Conservation (phyloP, 2,797 vertebrate genomes). For the Hemitrygon akajei region DNA sequence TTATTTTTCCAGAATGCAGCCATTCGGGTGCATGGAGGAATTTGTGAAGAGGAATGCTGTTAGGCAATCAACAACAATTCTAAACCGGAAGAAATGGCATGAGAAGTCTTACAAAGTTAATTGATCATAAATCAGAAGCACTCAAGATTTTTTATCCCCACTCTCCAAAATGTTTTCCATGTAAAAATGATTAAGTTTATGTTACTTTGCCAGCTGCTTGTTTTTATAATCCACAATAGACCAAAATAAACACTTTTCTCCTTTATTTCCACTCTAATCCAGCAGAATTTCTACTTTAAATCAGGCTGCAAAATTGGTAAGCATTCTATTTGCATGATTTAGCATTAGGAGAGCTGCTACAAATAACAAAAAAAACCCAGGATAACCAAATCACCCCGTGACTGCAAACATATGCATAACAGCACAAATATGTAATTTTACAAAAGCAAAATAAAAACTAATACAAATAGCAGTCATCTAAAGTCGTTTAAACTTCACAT, state of each 20-base stretch:
- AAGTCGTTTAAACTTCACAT: conserved; percentile 62
- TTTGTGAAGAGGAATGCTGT: not conserved
- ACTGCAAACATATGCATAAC: conserved; percentile 23
- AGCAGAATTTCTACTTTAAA: conserved; percentile 61
- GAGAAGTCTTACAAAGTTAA: not conserved
- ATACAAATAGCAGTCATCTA: conserved; percentile 68
- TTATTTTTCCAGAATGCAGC: not conserved
- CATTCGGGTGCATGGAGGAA: not conserved
- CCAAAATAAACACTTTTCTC: conserved; percentile 15
- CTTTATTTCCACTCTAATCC: conserved; percentile 45
- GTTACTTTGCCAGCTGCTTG: not conserved
- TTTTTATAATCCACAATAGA: conserved; percentile 19
- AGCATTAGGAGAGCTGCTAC: conserved; percentile 62
- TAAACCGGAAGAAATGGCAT: not conserved
- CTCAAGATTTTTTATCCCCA: not conserved
- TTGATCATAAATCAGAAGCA: not conserved
- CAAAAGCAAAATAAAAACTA: conserved; percentile 52
- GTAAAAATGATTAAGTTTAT: not conserved
- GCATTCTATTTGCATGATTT: conserved; percentile 59
- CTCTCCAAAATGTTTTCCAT: not conserved
- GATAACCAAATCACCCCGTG: conserved; percentile 2
- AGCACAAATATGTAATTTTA: conserved; percentile 44
- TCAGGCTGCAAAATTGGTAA: conserved; percentile 58
- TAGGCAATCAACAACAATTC: too few relatives aligned
- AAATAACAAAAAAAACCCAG: conserved; percentile 41